These are phyloP conservation scores for Mythimna impura DNA, from an alignment of 2,888 invertebrate species.

Conservation along the genomic window DNA sequence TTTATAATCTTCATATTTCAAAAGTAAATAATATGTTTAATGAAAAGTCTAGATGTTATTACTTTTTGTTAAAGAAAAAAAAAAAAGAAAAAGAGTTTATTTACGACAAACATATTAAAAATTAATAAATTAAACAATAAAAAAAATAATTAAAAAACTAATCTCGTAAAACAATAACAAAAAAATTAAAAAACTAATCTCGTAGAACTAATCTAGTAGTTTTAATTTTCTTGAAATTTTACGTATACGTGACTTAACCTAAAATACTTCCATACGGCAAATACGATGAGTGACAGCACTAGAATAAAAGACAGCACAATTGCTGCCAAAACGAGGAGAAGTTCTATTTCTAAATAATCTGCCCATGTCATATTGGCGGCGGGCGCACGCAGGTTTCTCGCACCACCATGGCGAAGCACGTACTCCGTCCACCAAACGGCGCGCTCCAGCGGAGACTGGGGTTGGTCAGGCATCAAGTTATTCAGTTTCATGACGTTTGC, in stretches of 20 bases:
- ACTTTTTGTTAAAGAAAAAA: not conserved
- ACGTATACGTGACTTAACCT: not conserved
- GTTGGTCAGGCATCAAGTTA: conserved; percentile 74
- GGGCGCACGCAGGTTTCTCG: conserved; percentile 78
- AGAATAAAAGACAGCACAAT: not conserved
- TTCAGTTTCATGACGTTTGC: not conserved
- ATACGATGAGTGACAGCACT: not conserved
- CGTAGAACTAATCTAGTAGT: no score
- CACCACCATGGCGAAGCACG: conserved; percentile 80
- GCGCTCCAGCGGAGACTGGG: conserved; percentile 77
- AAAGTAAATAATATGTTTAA: no score
- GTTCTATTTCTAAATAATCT: conserved; percentile 52
- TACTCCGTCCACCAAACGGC: conserved; percentile 83
- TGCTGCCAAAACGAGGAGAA: not conserved
- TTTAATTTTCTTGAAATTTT: not conserved
- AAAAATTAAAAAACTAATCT: no score
- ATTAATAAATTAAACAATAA: no score
- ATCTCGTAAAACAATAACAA: no score
- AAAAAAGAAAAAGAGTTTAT: no score
- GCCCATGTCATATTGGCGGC: conserved; percentile 70
- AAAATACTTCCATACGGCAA: not conserved
- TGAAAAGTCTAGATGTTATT: no score
- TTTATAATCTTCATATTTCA: no score
- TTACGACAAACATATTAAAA: no score
- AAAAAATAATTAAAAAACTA: no score